These are phyloP conservation scores for Connochaetes taurinus DNA, from an alignment of 2,113 vertebrate genomes.

Conservation along the genomic window DNA sequence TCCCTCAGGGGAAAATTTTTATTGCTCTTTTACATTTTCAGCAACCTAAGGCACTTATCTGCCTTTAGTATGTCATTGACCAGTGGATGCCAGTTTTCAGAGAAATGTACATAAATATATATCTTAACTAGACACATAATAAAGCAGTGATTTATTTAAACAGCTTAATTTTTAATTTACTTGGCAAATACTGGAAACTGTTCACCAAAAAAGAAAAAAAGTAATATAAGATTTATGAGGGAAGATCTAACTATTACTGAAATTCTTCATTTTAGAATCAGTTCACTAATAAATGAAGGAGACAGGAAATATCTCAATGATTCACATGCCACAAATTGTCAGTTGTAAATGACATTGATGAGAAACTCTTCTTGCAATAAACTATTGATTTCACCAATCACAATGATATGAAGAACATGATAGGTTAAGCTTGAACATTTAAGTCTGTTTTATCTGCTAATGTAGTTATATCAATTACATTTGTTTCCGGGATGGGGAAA, in stretches of 20 bases:
- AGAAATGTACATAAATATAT: not conserved
- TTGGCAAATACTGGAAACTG: slow-evolving; percentile 38
- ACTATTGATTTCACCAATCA: slow-evolving; percentile 67
- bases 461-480: not conserved
- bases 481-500: not conserved
- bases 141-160: slow-evolving; percentile 29
- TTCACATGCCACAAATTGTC: slow-evolving; percentile 28
- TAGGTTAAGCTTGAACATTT: slow-evolving; percentile 36
- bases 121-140: not conserved
- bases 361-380: slow-evolving; percentile 75
- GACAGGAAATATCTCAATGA: slow-evolving; percentile 66
- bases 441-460: slow-evolving; percentile 38
- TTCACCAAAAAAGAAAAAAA: slow-evolving; percentile 16
- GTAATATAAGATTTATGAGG: slow-evolving; percentile 44
- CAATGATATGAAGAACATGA: slow-evolving; percentile 49
- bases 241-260: slow-evolving; percentile 40
- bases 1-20: not conserved
- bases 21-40: slow-evolving; percentile 25
- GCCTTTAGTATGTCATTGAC: not conserved
- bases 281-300: slow-evolving; percentile 59
- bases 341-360: slow-evolving; percentile 70
- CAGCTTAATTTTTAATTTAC: slow-evolving; percentile 14
- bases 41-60: not conserved
- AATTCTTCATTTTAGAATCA: slow-evolving; percentile 53
- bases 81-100: not conserved